A percentile compares a stretch with the other conserved stretches of the same genome.
These are phyloP conservation scores for Anolis carolinensis DNA, from an alignment of 2,113 vertebrate genomes.

Conservation along the genomic window DNA sequence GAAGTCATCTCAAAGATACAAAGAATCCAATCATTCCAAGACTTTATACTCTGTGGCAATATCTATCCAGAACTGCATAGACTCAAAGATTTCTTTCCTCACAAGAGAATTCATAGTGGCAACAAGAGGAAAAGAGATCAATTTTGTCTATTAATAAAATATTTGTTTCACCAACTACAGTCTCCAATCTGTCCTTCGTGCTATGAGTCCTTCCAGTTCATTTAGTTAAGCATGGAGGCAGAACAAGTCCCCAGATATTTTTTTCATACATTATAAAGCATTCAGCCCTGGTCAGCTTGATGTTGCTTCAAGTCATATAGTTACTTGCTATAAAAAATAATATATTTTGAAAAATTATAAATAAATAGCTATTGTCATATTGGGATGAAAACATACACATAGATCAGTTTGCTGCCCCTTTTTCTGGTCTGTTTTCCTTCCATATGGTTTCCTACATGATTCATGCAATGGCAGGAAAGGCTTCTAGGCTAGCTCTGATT, in stretches of 20 bases:
- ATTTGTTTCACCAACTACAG: too few species aligned
- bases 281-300: conserved; percentile 14
- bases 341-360: conserved; percentile 2
- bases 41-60: too few species aligned
- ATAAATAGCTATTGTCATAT: not conserved
- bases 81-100: too few species aligned
- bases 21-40: too few species aligned
- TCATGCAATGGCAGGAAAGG: not conserved
- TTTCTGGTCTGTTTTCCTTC: not conserved
- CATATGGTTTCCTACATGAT: not conserved
- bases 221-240: too few species aligned
- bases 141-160: too few species aligned
- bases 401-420: not conserved
- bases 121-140: too few species aligned
- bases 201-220: too few species aligned
- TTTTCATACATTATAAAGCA: not conserved
- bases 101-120: too few species aligned
- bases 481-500: not conserved
- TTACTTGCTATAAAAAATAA: not conserved
- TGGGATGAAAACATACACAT: not conserved
- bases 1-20: too few species aligned
- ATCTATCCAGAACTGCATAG: too few species aligned
- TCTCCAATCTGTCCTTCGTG: too few species aligned
- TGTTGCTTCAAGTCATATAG: not conserved
- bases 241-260: not conserved